Percentiles rank a stretch among this genome's conserved stretches.
phyloP scores from a whole-genome alignment of 2,113 vertebrate genomes.

The Orthonyx spaldingii region DNA sequence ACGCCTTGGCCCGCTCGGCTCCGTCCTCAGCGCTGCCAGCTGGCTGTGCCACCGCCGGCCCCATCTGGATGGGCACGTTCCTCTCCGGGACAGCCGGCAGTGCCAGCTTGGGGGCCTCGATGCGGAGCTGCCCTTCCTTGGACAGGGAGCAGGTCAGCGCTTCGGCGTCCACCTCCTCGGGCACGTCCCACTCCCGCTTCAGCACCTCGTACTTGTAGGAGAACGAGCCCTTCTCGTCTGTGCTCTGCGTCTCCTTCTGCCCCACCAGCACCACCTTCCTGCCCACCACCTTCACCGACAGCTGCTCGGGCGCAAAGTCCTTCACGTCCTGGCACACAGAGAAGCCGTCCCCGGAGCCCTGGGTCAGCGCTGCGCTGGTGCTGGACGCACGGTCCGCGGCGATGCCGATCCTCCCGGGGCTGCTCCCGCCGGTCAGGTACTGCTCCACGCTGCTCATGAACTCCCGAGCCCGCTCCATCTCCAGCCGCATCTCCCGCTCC shows the following conservation, averaged over 20 bases:
- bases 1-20: neutral
- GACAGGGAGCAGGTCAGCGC: constrained; percentile 52
- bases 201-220: constrained; percentile 60
- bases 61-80: constrained; percentile 21
- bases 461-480: constrained; percentile 40
- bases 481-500: constrained; percentile 30
- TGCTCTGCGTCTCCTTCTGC: constrained; percentile 43
- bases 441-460: constrained; percentile 49
- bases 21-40: neutral
- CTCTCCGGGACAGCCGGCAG: neutral
- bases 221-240: constrained; percentile 31
- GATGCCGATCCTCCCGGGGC: neutral
- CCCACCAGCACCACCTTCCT: constrained; percentile 48
- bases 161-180: neutral
- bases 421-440: neutral
- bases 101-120: constrained; percentile 20
- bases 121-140: constrained; percentile 47
- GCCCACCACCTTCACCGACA: constrained; percentile 53
- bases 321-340: constrained; percentile 30
- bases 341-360: neutral
- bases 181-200: constrained; percentile 38
- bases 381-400: fast-evolving
- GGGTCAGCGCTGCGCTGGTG: neutral
- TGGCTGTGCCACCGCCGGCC: neutral
- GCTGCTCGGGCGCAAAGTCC: neutral